These are phyloP conservation scores for Lacerta agilis DNA, from an alignment of 2,797 vertebrate genomes.

Conservation along the genomic window DNA sequence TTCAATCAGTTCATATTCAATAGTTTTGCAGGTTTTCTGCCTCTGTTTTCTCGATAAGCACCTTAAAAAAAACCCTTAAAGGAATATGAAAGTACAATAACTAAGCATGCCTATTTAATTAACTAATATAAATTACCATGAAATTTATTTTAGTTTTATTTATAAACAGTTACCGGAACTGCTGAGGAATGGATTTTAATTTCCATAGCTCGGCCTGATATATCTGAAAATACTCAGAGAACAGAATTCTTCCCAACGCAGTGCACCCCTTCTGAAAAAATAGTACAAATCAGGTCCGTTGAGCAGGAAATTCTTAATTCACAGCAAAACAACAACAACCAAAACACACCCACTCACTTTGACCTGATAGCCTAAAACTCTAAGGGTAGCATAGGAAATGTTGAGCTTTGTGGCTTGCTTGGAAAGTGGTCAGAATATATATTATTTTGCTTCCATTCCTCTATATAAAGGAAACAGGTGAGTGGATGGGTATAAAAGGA, in stretches of 20 bases:
- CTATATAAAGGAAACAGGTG: too few species aligned
- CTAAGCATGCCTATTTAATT: constrained; percentile 45
- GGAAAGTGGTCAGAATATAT: too few species aligned
- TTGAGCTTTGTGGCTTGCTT: too few species aligned
- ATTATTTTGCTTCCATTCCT: too few species aligned
- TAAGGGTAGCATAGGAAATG: too few species aligned
- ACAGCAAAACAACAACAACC: too few species aligned
- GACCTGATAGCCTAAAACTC: too few species aligned
- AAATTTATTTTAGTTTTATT: constrained; percentile 53
- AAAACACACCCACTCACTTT: too few species aligned
- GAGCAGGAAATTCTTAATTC: too few species aligned
- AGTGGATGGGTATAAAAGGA: too few species aligned
- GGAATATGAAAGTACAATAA: constrained; percentile 40
- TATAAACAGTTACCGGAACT: constrained; percentile 20
- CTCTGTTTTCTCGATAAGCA: constrained; percentile 40
- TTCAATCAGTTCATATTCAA: neutral
- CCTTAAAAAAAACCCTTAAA: constrained; percentile 26
- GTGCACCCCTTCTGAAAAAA: too few species aligned
- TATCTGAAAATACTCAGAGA: neutral
- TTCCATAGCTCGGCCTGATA: neutral
- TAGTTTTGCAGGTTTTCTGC: neutral
- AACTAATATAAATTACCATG: constrained; percentile 56
- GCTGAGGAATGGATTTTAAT: constrained; percentile 5
- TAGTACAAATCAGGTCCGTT: too few species aligned
- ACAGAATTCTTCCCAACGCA: neutral